Conservation (phyloP, 2,113 vertebrate species). For the Syrrhaptes paradoxus region DNA sequence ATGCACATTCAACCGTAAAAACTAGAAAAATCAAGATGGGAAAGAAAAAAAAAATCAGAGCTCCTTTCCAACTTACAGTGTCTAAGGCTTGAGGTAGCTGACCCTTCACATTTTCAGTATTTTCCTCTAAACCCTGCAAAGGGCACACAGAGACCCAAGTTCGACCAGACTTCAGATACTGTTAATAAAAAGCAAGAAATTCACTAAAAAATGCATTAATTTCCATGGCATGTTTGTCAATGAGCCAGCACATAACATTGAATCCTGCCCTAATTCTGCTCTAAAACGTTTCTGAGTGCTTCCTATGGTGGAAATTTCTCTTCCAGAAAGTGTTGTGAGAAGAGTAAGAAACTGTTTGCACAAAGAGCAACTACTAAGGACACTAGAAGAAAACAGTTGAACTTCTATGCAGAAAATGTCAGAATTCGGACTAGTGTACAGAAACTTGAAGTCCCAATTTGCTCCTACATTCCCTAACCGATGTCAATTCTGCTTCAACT, state of each 20-base stretch:
- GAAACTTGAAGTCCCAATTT: not conserved
- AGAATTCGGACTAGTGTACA: not conserved
- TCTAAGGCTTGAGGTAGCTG: not conserved
- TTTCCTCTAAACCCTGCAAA: not conserved
- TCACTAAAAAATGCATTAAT: not conserved
- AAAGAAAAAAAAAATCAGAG: not conserved
- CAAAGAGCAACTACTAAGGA: not conserved
- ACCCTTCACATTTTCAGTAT: not conserved
- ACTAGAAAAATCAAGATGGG: not conserved
- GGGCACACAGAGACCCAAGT: not conserved
- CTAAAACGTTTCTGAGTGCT: not conserved
- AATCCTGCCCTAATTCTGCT: not conserved
- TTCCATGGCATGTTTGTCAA: not conserved
- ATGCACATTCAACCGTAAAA: not conserved
- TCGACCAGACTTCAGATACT: not conserved
- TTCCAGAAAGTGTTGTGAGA: not conserved
- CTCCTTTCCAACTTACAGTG: not conserved
- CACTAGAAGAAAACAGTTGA: not conserved
- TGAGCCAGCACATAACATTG: not conserved
- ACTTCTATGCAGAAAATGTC: not conserved
- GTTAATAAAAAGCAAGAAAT: not conserved
- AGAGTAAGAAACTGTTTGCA: not conserved
- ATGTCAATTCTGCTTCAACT: not conserved
- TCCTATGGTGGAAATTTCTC: not conserved
- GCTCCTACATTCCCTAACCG: accelerated